Percentiles rank a stretch among this genome's conserved stretches.
Conservation (phyloP, 2,888 invertebrate genomes). For the Drosophila subsilvestris region DNA sequence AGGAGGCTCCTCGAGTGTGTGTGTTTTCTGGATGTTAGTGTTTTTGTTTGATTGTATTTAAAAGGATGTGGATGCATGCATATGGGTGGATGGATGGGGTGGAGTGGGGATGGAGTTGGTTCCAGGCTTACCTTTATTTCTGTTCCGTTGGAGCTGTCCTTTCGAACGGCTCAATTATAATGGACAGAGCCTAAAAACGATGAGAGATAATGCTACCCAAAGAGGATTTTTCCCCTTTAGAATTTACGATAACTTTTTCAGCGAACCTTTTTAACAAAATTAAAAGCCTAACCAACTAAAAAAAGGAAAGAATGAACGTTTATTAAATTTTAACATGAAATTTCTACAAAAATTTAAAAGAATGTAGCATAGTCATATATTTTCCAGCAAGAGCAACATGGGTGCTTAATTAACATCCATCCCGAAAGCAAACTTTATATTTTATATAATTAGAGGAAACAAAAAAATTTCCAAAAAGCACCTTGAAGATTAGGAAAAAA, state of each 20-base stretch:
- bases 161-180: constrained; percentile 72
- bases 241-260: not conserved
- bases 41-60: constrained; percentile 55
- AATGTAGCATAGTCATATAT: too few species aligned
- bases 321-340: too few species aligned
- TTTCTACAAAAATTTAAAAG: too few species aligned
- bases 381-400: too few species aligned
- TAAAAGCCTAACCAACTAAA: not conserved
- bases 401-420: too few species aligned
- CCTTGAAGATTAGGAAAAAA: too few species aligned
- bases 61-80: constrained; percentile 61
- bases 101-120: constrained; percentile 8
- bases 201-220: not conserved
- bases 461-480: too few species aligned
- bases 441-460: too few species aligned
- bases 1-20: constrained; percentile 60
- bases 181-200: constrained; percentile 7
- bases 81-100: constrained; percentile 15
- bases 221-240: not conserved
- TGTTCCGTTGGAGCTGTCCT: constrained; percentile 7
- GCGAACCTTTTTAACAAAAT: not conserved
- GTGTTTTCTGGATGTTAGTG: constrained; percentile 12
- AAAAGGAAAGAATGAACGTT: not conserved
- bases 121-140: constrained; percentile 25
- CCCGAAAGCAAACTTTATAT: too few species aligned